phyloP scores from a whole-genome alignment of 1,140 invertebrate species.

The Musca vetustissima region DNA sequence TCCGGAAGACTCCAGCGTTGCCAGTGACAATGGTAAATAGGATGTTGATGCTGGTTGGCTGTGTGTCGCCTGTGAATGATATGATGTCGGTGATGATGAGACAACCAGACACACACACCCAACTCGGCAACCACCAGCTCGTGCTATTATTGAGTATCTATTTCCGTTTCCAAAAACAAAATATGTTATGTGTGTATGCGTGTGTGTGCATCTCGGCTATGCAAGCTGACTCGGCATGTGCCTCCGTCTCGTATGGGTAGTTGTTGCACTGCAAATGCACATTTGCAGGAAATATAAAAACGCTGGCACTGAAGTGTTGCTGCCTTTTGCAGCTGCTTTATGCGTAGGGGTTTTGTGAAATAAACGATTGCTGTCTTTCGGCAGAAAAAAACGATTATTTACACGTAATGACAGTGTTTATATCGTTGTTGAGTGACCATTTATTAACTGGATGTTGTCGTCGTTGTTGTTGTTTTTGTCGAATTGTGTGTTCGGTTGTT shows the following conservation, averaged over 20 bases:
- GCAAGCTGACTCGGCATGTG: neutral
- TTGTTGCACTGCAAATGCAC: neutral
- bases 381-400: constrained; percentile 4
- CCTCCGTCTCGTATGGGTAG: neutral
- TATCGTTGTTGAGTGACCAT: constrained; percentile 19
- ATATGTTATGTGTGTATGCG: neutral
- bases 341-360: neutral
- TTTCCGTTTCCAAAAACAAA: constrained; percentile 16
- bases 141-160: constrained; percentile 21
- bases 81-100: neutral
- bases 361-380: neutral
- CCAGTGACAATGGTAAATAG: too few relatives aligned
- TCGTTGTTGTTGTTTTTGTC: neutral
- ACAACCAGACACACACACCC: too few relatives aligned
- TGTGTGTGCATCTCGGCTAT: neutral
- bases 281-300: neutral
- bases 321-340: constrained; percentile 2
- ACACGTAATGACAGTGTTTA: constrained; percentile 21
- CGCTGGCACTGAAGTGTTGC: neutral
- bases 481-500: neutral
- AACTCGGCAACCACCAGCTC: neutral
- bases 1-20: neutral
- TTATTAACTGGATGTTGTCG: constrained; percentile 4
- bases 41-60: constrained; percentile 9
- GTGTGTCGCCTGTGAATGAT: neutral